Evolutionary conservation across 1,140 invertebrate species (phyloP).

Genomic region (honey bee (Apis mellifera)): Amel_HAv3.1 CM009942.2:8225501-8226000

Average conservation of each 20-base stretch:
- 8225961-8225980: constrained; percentile 53
- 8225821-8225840: not conserved
- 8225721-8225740: not conserved
- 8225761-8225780: too few species aligned
- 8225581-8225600: too few species aligned
- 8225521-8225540: not conserved
- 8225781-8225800: not conserved
- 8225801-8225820: not conserved
- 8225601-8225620: not conserved
- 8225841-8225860: not conserved
- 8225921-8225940: constrained; percentile 4
- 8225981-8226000: constrained; percentile 37
- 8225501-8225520: not conserved
- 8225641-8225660: not conserved
- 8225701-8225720: not conserved
- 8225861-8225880: not conserved
- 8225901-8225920: constrained; percentile 4
- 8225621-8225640: not conserved
- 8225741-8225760: not conserved
- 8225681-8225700: not conserved
- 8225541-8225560: too few species aligned
- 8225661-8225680: not conserved
- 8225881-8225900: too few species aligned
- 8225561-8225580: too few species aligned
- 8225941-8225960: constrained; percentile 51